Evolutionary conservation across 2,113 vertebrate genomes (phyloP), one percentile per base, ranked within the genome.

Genomic region (Amia ocellicauda): DNA sequence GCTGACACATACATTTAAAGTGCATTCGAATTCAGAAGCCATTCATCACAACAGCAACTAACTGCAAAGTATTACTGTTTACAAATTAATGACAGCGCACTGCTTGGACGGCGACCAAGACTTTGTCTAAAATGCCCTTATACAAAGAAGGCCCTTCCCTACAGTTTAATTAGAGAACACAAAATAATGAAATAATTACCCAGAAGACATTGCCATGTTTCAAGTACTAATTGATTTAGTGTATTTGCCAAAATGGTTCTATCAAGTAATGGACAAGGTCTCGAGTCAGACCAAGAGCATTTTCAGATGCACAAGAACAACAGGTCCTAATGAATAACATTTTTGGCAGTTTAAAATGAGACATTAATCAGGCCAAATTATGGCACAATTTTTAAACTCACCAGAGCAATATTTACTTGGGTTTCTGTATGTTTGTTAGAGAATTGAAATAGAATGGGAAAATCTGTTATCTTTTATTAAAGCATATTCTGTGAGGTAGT

Each of bases 321-420:
- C 79, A 75, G 67, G 83, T 83, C 75, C 72, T 75, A 86, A 83
- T 85, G 81, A 84, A 77, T 85, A 85, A 72, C 84, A 89, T 85
- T 83, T 86, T 88, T 91, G 88, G 80, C 88, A 88, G 82, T 83
- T 83, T 89, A 91, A 86, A 86, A 85, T 80, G 75, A 85, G 82
- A 86, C 91, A 93, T 95, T 94, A 93, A 93, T 95, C 89, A 92
- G 83, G 83, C 74, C 84, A 95, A 92, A 95, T 96, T 94, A 92
- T 88, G 88, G 60, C 70, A 80, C 80, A 75, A 83, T 82, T 86
- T 80, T 81, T 78, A 79, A 80, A 76, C 64, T 84, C 83, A 84
- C 81, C 72, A 69, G 76, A 80, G 83, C 83, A 85, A 77, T 76
- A 60, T 79, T 69, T 78, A 80, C 74, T 74, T 80, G 78, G 73